Conservation (phyloP, 2,888 invertebrate species). For the Diplolepis rosae region DNA sequence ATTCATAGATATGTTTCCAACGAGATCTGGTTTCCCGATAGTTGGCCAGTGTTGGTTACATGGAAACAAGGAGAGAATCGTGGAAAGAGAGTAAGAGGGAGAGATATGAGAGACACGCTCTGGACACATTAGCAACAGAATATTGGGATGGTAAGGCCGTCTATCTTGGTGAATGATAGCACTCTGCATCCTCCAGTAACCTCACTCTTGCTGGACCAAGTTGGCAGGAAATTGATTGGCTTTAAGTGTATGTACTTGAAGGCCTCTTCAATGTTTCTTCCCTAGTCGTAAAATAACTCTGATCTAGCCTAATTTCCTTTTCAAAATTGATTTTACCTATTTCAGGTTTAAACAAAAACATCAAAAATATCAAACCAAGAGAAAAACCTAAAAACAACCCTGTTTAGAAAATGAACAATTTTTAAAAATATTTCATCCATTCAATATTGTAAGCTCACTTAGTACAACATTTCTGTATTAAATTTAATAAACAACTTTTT, state of each 20-base stretch:
- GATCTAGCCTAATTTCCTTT: background rate
- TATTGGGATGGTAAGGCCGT: slow-evolving; percentile 50
- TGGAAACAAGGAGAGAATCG: background rate
- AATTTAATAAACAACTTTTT: too few species aligned
- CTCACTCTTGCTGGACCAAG: slow-evolving; percentile 31
- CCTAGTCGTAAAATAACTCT: background rate
- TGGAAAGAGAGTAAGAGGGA: background rate
- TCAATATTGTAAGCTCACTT: too few species aligned
- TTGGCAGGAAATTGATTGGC: slow-evolving; percentile 3
- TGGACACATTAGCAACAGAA: slow-evolving; percentile 50
- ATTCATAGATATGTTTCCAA: background rate
- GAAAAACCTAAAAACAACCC: background rate
- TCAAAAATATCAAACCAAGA: background rate
- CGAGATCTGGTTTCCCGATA: background rate
- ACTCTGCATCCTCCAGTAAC: slow-evolving; percentile 45
- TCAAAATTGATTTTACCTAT: background rate
- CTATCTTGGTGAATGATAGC: slow-evolving; percentile 55
- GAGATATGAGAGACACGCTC: slow-evolving; percentile 35
- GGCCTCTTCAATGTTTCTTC: background rate
- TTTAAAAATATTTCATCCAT: too few species aligned
- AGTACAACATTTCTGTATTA: too few species aligned
- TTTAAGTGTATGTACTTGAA: background rate
- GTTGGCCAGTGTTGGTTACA: background rate
- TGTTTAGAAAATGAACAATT: background rate
- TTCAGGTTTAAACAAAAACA: background rate